Evolutionary conservation across 1,140 invertebrate genomes (phyloP), one percentile per base, ranked within the genome.

Genomic region (Cydia strobilella): DNA sequence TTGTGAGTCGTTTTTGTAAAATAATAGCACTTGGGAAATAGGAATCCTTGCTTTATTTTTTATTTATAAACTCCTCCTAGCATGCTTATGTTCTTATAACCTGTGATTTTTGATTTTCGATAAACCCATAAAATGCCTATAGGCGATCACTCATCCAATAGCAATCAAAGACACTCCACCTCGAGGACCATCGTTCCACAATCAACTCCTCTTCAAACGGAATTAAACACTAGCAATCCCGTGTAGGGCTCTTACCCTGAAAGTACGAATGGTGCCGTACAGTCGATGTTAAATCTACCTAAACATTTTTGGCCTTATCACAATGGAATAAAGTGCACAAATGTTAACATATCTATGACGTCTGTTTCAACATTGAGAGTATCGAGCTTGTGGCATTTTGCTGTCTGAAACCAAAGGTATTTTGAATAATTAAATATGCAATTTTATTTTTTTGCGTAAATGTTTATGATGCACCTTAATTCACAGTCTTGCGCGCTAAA

Each of bases 161-260:
- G 35, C 65, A 69, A 69, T 69, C 65, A 69, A 35, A 39, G 65
- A 18, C 65, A 35, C 65, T 65, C 4, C 23, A 27, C 3, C 15
- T 18, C 12, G 9, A 69, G 65, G 18, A 27, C 31, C 65, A 69
- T 69, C 65, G 65, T 35, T 10, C 31, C 54, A 23, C 54, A 59
- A 59, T 59, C 54, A 59, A 59, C 54, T 59, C 54, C 65, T 48
- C 71, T 48, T 48, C 20, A 72, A 72, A 72, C 20, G 31, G 42
- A 48, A 69, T 69, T 69, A 69, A 69, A 18, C 65, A 69, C 65
- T 69, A 69, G 63, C 63, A 7, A 65, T 35, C 63, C 23, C 27
- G 74, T 75, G 78, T 83, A 72, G 45, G 71, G 27, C 39, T 62
- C 73, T 80, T 59, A 23, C 54, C 20, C 18, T 23, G 20, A 59